These are phyloP conservation scores for Xenopus borealis DNA, from an alignment of 2,113 vertebrate genomes.

Conservation along the genomic window DNA sequence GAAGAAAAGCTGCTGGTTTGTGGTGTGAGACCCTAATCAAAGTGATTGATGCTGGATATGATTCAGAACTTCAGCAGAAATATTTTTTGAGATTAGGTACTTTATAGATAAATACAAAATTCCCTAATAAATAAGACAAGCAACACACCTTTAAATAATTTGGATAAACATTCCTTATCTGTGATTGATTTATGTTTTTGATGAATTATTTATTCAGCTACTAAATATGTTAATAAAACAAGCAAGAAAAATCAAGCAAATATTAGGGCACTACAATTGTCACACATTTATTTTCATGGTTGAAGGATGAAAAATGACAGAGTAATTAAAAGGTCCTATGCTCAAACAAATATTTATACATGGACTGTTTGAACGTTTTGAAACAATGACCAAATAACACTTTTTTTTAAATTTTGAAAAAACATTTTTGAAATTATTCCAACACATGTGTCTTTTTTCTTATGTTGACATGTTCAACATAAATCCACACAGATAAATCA, in stretches of 20 bases:
- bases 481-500: no score
- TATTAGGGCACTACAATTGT: background rate
- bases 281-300: slow-evolving; percentile 24
- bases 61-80: slow-evolving; percentile 60
- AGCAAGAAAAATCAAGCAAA: slow-evolving; percentile 34
- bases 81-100: slow-evolving; percentile 55
- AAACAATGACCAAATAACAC: slow-evolving; percentile 13
- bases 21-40: slow-evolving; percentile 70
- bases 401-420: slow-evolving; percentile 30
- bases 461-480: no score
- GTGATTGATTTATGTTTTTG: slow-evolving; percentile 48
- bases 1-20: slow-evolving; percentile 64
- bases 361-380: slow-evolving; percentile 25
- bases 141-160: slow-evolving; percentile 53
- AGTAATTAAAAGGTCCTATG: slow-evolving; percentile 37
- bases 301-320: slow-evolving; percentile 24
- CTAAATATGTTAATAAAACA: slow-evolving; percentile 46
- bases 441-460: no score
- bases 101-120: slow-evolving; percentile 56
- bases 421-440: no score
- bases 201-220: slow-evolving; percentile 48
- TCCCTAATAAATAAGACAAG: slow-evolving; percentile 55
- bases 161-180: slow-evolving; percentile 57
- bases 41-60: slow-evolving; percentile 68
- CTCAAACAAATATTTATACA: slow-evolving; percentile 5